Conservation (phyloP, 2,113 vertebrate genomes). For the Ahaetulla prasina region DNA sequence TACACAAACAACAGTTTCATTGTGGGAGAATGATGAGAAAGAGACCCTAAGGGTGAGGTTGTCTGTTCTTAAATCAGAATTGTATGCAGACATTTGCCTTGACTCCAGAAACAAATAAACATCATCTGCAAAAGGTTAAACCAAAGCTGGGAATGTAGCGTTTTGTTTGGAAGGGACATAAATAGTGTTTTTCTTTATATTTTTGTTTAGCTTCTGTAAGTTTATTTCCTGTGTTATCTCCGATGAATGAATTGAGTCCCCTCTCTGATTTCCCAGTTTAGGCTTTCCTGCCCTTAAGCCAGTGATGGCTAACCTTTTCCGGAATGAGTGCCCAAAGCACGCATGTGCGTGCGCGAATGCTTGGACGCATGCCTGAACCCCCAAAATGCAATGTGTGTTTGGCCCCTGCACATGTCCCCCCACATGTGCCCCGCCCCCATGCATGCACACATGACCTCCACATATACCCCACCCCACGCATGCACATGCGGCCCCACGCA, state of each 20-base stretch:
- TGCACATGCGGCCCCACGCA: too few relatives aligned
- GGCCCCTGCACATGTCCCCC: too few relatives aligned
- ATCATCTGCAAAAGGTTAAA: background rate
- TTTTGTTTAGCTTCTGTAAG: background rate
- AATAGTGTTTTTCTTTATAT: background rate
- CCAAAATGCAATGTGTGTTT: too few relatives aligned
- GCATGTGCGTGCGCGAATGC: too few relatives aligned
- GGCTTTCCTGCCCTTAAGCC: background rate
- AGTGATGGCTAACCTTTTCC: too few relatives aligned
- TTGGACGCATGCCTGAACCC: too few relatives aligned
- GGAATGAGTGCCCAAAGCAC: too few relatives aligned
- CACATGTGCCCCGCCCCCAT: too few relatives aligned
- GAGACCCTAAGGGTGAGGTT: background rate
- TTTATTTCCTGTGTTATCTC: background rate
- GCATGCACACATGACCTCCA: too few relatives aligned
- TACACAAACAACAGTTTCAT: background rate
- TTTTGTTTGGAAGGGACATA: background rate
- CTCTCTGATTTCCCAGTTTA: background rate
- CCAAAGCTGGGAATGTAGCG: background rate
- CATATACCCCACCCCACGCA: too few relatives aligned
- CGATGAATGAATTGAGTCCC: background rate
- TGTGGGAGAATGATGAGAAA: background rate
- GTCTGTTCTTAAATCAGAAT: background rate
- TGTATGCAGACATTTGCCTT: background rate
- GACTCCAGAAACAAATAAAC: background rate